Base-by-base conservation (phyloP, 1,140 invertebrate genomes). In the Brachionus asplanchnoidis region DNA sequence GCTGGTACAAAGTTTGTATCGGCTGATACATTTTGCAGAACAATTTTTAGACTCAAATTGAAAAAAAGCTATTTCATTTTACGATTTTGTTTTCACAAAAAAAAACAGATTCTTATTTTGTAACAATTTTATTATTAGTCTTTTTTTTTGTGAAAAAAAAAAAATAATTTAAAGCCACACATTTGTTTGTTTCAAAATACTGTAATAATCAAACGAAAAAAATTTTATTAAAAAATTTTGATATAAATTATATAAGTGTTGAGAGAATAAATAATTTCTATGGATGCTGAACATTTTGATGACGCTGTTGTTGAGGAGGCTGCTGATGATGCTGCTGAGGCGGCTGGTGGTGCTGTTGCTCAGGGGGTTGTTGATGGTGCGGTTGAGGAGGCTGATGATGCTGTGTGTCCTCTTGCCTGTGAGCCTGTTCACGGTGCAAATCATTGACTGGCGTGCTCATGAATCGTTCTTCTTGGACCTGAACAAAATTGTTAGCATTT, bases 381-480 rank as follows among this genome's bases (percentile, higher is more conserved):
- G 82, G 84, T 11, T 65, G 84, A 32, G 78, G 28, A 7, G 32
- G 73, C 12, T 85, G 73, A 53, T 79, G 84, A 26, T 80, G 84
- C 23, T 85, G 84, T 42, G 53, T 46, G 20, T 83, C 53, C 20
- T 73, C 32, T 46, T 73, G 68, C 23, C 40, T 40, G 42, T 73
- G 68, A 40, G 28, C 68, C 42, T 73, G 28, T 46, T 73, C 32
- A 40, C 28, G 36, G 17, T 46, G 32, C 17, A 66, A 14, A 66
- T 66, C 17, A 68, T 66, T 70, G 11, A 83, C 46, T 11, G 60
- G 53, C 5, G 53, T 83, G n/a, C 23, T 26, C 14, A n/a, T 40
- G 0, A 26, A 40, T 1, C 36, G 53, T 14, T 83, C 80, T 89
- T 89, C 87, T 94, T 92, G 88, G 93, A 96, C 86, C 92, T 91